These are phyloP conservation scores for Odocoileus hemionus DNA, from an alignment of 2,113 vertebrate genomes.

Conservation along the genomic window DNA sequence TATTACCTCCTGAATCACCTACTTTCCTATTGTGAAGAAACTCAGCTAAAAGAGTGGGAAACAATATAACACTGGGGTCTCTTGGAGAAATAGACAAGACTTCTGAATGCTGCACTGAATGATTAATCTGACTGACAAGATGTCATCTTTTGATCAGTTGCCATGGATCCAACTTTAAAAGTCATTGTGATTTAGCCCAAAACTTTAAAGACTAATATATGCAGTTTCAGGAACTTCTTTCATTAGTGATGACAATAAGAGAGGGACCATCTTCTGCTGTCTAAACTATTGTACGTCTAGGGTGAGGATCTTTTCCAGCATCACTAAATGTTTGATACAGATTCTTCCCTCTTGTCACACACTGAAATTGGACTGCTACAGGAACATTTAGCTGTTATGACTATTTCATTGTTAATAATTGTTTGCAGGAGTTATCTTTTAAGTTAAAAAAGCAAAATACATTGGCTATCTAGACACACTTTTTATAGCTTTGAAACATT, in stretches of 20 bases:
- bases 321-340: neutral
- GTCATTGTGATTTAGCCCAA: neutral
- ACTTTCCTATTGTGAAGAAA: conserved; percentile 35
- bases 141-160: neutral
- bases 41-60: neutral
- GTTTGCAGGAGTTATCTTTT: neutral
- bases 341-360: neutral
- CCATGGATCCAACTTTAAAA: neutral
- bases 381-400: neutral
- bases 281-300: conserved; percentile 20
- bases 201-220: conserved; percentile 10
- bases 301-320: neutral
- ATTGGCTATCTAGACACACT: neutral
- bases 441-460: neutral
- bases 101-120: conserved; percentile 32
- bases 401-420: conserved; percentile 34
- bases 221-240: conserved; percentile 20
- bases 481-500: conserved; percentile 48
- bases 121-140: neutral
- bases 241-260: neutral
- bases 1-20: neutral
- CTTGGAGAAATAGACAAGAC: neutral
- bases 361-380: neutral
- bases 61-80: neutral
- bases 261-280: neutral